Evolutionary conservation across 2,888 invertebrate genomes (phyloP), one percentile per base, ranked within the genome.

Genomic region (Vesta saturnalis): DNA sequence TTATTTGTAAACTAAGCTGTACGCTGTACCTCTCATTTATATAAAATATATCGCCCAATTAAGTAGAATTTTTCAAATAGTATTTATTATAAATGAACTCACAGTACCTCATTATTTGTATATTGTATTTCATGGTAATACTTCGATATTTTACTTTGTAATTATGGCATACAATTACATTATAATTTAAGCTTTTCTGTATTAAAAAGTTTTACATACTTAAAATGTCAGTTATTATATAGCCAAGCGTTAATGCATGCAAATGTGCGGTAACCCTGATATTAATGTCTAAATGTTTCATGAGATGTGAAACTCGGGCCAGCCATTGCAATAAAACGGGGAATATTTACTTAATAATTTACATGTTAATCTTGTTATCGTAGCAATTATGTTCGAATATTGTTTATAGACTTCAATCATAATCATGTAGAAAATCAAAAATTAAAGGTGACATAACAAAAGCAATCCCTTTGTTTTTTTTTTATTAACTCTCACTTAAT

Each of bases 251-350:
- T 67, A 67, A 67, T 67, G 67, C 47, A 67, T 67, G 67, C 67
- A 67, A 67, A 67, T 67, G 67, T 67, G 67, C 58, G 67, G 67
- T 67, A 67, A 60, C 63, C 67, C 67, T 63, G 60, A 62, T 62
- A 67, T 67, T 62, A 67, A 67, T 58, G 63, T 63, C 67, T 58
- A 58, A 67, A 67, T 67, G 63, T 67, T 67, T 67, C 60, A 67
- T 67, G 67, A 67, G 67, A 67, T 67, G 63, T 39, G 62, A 63
- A 67, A 62, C 62, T 62, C 67, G 52, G 23, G 52, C 63, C 63
- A 46, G 59, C 67, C 47, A 67, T 67, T 67, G 62, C 67, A 54
- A 60, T 63, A 62, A 57, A 63, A 59, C 63, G n/a, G 59, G 58
- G 35, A 35, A 49, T 63, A 59, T 55, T 67, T 59, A 59, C 62